These are phyloP conservation scores for Ascidia mentula DNA, from an alignment of 23 tunicate species.

Conservation along the genomic window DNA sequence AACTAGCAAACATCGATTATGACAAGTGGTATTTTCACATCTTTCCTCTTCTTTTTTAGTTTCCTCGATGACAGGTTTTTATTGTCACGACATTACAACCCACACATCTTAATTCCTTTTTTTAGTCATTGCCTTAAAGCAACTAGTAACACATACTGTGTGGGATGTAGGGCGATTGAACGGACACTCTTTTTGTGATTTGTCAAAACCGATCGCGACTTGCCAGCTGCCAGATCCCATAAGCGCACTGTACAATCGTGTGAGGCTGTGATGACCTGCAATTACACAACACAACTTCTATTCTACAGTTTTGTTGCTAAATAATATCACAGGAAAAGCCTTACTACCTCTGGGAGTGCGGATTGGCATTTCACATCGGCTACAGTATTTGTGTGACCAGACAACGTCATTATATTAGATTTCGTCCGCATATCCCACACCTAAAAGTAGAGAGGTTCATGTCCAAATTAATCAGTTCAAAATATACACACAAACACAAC, in stretches of 20 bases:
- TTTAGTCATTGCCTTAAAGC: no score
- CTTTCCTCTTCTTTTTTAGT: no score
- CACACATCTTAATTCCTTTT: no score
- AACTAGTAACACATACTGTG: conserved; percentile 45
- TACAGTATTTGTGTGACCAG: conserved; percentile 95
- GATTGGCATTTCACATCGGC: conserved; percentile 98
- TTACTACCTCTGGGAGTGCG: conserved; percentile 67
- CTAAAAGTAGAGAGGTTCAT: neutral
- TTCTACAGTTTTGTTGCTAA: neutral
- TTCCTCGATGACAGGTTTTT: no score
- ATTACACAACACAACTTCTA: neutral
- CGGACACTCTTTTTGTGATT: conserved; percentile 96
- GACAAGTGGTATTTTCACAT: no score
- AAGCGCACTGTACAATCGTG: conserved; percentile 90
- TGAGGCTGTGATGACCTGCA: conserved; percentile 88
- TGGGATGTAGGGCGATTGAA: conserved; percentile 90
- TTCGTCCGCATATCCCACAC: conserved; percentile 99
- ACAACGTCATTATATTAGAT: conserved; percentile 93
- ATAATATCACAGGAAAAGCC: neutral
- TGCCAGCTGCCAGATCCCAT: conserved; percentile 99
- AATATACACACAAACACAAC: neutral
- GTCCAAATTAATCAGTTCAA: neutral
- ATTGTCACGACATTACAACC: no score
- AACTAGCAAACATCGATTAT: no score
- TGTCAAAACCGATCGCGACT: conserved; percentile 78